Base-by-base conservation (phyloP, 2,797 vertebrate genomes). In the Melanotaenia pygmaea region DNA sequence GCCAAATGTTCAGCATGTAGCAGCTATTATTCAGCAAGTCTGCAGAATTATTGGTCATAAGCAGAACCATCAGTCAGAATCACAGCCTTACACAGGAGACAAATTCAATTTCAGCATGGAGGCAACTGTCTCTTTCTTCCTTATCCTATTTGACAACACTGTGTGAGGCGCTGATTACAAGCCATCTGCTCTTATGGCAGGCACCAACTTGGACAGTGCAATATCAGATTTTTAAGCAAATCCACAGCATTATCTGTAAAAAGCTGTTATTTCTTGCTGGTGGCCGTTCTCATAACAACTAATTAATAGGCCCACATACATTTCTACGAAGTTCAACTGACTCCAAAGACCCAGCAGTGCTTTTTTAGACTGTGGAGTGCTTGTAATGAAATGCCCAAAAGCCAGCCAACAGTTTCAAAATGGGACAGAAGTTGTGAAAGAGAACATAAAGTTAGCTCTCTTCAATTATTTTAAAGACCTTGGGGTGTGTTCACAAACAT, bases 251-350 rank as follows among this genome's bases (percentile, higher is more conserved):
- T 81, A 82, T 84, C 80, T 83, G 68, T 80, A 86, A 80, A 85
- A 80, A 73, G 73, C 77, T 51, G 24, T 72, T 22, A 82, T 76
- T 68, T 73, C 75, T 76, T 30, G 62, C 79, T 79, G 81, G 63
- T 81, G 88, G 87, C 75, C 40, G 64, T 66, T 81, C 78, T 83
- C 58, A 47, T 84, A 88, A 91, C 89, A 86, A 82, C 72, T 83
- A 86, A 91, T 93, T 90, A 88, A 90, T 87, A 77, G 61, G 37
- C 61, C 72, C 30, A 53, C 67, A 80, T 68, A 65, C 43, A 54
- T 70, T 74, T 53, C 35, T 56, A 59, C 67, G 70, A 75, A 83
- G 78, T 70, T 57, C 66, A 67, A 56, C 67, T 71, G 60, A 18
- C 60, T 64, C 37, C 59, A 61, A 58, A 59, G 30, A 54, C 59